phyloP scores from a whole-genome alignment of 2,888 invertebrate species.

The Apamea sordens region DNA sequence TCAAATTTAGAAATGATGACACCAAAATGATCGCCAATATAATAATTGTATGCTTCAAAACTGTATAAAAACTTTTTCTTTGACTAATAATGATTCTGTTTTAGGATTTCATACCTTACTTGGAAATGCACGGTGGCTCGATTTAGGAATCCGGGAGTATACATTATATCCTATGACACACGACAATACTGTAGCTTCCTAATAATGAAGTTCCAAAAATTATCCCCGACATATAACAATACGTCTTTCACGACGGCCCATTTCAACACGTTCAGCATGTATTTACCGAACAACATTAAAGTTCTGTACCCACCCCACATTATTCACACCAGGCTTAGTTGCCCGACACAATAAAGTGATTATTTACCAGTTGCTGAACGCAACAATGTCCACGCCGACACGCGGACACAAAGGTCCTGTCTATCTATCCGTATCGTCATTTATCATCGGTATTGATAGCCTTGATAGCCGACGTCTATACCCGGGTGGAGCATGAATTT shows the following conservation, averaged over 20 bases:
- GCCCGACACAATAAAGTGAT: constrained; percentile 40
- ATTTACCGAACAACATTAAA: constrained; percentile 1
- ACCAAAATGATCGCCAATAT: too few relatives aligned
- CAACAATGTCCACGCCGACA: constrained; percentile 49
- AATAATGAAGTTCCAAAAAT: neutral
- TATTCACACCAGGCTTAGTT: constrained; percentile 17
- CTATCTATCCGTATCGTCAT: constrained; percentile 50
- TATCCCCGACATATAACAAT: neutral
- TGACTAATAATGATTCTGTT: too few relatives aligned
- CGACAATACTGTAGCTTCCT: neutral
- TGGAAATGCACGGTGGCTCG: too few relatives aligned
- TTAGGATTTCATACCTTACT: too few relatives aligned
- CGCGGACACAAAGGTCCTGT: constrained; percentile 56
- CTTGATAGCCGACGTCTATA: constrained; percentile 57
- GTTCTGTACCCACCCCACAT: neutral
- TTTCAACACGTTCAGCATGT: neutral
- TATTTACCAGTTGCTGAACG: constrained; percentile 50
- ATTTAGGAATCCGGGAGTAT: too few relatives aligned
- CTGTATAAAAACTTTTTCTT: too few relatives aligned
- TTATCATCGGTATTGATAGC: constrained; percentile 63
- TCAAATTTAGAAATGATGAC: too few relatives aligned
- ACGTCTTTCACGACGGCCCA: neutral
- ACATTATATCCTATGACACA: too few relatives aligned
- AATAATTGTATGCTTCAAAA: too few relatives aligned
- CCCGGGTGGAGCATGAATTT: constrained; percentile 51